A percentile compares a stretch with the other conserved stretches of the same genome.
Evolutionary conservation across 2,888 invertebrate species (phyloP).

Genomic region (Orthosia gracilis): DNA sequence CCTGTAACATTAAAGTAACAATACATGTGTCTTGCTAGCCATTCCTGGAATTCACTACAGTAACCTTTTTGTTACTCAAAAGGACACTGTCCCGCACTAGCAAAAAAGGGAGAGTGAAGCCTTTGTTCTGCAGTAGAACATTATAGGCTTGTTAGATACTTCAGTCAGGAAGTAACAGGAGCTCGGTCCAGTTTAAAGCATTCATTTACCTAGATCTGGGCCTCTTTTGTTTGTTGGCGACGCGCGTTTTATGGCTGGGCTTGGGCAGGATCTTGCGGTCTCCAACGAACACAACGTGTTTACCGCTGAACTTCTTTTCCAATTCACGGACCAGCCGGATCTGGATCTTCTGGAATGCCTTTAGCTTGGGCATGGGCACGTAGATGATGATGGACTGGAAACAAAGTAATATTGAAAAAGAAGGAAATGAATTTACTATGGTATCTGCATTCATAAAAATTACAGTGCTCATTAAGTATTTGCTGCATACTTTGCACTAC

Average conservation of each 20-base stretch:
- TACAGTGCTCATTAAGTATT: not conserved
- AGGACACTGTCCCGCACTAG: not conserved
- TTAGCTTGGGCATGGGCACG: constrained; percentile 99
- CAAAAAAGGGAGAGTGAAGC: not conserved
- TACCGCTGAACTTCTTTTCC: constrained; percentile 99
- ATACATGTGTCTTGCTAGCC: too few species aligned
- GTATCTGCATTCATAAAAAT: too few species aligned
- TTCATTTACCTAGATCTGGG: constrained; percentile 91
- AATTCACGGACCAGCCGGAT: constrained; percentile 98
- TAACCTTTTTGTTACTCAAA: not conserved
- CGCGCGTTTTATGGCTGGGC: constrained; percentile 98
- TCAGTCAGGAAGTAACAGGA: too few species aligned
- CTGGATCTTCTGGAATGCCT: constrained; percentile 99
- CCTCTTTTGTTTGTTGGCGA: constrained; percentile 94
- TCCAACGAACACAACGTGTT: constrained; percentile 99
- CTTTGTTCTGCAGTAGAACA: too few species aligned
- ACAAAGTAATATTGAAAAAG: constrained; percentile 25
- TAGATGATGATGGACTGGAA: constrained; percentile 99
- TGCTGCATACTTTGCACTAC: not conserved
- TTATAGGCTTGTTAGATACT: too few species aligned
- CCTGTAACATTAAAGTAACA: not conserved
- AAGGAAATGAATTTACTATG: too few species aligned
- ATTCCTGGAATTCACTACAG: not conserved
- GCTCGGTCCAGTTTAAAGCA: not conserved
- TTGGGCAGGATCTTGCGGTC: constrained; percentile 99